phyloP scores from a whole-genome alignment of 2,797 vertebrate species.

The Acipenser ruthenus region DNA sequence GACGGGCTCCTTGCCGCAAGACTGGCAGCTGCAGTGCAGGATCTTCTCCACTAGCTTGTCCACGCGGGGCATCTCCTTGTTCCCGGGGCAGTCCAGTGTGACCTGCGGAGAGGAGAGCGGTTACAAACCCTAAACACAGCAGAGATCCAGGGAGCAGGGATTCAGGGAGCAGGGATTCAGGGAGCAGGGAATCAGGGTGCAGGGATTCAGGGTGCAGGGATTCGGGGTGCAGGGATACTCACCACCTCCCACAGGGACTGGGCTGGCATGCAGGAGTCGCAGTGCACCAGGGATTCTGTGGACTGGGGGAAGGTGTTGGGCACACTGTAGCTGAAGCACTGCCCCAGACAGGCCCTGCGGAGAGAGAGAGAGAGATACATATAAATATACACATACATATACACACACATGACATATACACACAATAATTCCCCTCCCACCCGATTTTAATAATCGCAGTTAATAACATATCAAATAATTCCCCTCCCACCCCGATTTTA shows the following conservation, averaged over 20 bases:
- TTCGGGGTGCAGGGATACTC: constrained; percentile 48
- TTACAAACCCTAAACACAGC: too few species aligned
- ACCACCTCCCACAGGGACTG: constrained; percentile 97
- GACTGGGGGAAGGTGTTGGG: constrained; percentile 98
- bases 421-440: too few species aligned
- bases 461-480: too few species aligned
- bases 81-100: constrained; percentile 83
- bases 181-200: too few species aligned
- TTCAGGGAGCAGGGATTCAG: not conserved
- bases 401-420: too few species aligned
- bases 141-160: too few species aligned
- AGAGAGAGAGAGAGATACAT: constrained; percentile 6
- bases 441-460: too few species aligned
- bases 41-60: constrained; percentile 96
- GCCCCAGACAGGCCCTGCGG: constrained; percentile 84
- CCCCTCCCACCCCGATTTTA: too few species aligned
- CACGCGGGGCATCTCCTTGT: constrained; percentile 77
- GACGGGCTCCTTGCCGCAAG: constrained; percentile 78
- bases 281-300: constrained; percentile 93
- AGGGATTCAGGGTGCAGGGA: too few species aligned
- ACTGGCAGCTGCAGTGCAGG: constrained; percentile 91
- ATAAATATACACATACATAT: too few species aligned
- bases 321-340: constrained; percentile 98
- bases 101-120: constrained; percentile 55
- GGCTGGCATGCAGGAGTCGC: constrained; percentile 95